Base-by-base conservation (phyloP, 2,888 invertebrate genomes). In the Chelonus formosanus region DNA sequence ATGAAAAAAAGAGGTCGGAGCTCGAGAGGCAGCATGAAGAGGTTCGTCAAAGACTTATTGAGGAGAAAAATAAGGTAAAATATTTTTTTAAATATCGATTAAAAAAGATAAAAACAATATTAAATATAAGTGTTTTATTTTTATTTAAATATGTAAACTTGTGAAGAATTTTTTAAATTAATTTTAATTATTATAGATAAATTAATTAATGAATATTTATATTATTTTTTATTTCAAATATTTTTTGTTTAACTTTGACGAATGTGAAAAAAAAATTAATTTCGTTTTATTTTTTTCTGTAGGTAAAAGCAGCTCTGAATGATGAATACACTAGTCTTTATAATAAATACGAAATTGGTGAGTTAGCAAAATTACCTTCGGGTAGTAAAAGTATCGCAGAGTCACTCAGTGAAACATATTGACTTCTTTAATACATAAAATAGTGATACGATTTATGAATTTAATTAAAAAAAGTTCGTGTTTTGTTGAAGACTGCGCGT, bases 11-110 rank as follows among this genome's bases (percentile, higher is more conserved):
- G 67, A 89, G 90, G 73, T 90, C 91, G 75, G 91, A 92, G 71
- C 85, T 96, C 45, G 91, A 91, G 80, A 89, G 90, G 68, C 89
- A 91, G 72, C 95, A 96, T 84, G 93, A 94, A 78, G 88, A 89
- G 8, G 90, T 95, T 70, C 88, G 89, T 75, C 89, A 89, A 72
- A 88, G 88, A 68, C 85, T 93, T 72, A 87, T 90, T 70, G 90
- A 91, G 64, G 90, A 91, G 78, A 89, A 88, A 80, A 80, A 85
- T 36, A 90, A 89, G 86, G 91, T 91, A 80, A 36, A 60, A 40
- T 40, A 40, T 5, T 20, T 45, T 67, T 57, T 36, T 43, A 8
- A 34, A 34, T 59, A 45, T 10, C 6, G 8, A 7, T 10, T 52
- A 1, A 4, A 0, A n/a, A 50, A 53, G 20, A 20, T 20, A 20